Base-by-base conservation (phyloP, 1,140 invertebrate genomes). In the Caenorhabditis briggsae region DNA sequence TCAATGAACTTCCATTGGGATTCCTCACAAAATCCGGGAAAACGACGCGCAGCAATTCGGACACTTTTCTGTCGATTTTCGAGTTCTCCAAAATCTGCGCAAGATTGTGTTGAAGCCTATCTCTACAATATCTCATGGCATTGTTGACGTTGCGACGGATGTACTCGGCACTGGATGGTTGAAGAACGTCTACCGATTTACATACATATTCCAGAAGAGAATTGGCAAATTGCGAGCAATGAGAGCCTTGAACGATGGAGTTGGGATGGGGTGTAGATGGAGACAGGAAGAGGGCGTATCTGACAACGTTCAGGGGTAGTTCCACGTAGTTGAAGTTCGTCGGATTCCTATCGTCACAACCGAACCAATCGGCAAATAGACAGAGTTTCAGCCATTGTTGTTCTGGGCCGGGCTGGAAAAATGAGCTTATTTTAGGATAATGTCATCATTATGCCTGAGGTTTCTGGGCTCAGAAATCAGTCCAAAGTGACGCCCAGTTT, bases 351-450 rank as follows among this genome's bases (percentile, higher is more conserved):
- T 78, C 70, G 20, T 78, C 70, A 78, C 70, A 78, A n/a, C 70
- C 70, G 14, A 78, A 78, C 70, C 70, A 78, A 41, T 78, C 70
- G n/a, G 46, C 46, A n/a, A 78, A 78, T 0, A 78, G 46, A n/a
- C 70, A 78, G 7, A 78, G 46, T 50, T 78, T 78, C 7, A 78
- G 20, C 43, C 43, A 78, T 78, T 78, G 70, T 78, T 50, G 70
- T 12, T 78, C 70, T 0, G 43, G 46, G 12, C 33, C 70, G 5
- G 70, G n/a, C 70, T 78, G 70, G 11, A 78, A 50, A 16, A 43
- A 25, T 43, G 7, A 11, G 33, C 2, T 18, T n/a, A 58, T 58
- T 58, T 53, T 16, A 53, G 16, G 5, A 53, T 12, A 1, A 53
- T 1, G 16, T 1, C 3, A 33, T 33, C 33, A 3, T 33, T n/a